Evolutionary conservation across 1,140 invertebrate genomes (phyloP).

Genomic region (Hyphantria cunea): DNA sequence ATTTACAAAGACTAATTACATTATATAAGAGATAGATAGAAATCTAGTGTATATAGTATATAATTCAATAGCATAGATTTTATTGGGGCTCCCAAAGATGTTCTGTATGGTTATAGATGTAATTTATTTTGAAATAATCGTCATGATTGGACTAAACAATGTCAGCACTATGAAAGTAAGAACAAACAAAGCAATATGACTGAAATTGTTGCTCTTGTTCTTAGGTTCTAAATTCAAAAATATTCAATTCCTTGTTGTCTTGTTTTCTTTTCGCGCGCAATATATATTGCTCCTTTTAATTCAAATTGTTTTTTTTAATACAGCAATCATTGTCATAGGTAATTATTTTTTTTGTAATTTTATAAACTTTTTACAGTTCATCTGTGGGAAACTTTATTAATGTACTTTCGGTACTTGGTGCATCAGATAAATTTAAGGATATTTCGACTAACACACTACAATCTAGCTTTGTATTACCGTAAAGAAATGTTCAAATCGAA

Average conservation of each 20-base stretch:
- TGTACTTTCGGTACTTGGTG: constrained; percentile 61
- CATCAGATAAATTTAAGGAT: constrained; percentile 58
- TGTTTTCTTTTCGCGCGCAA: too few species aligned
- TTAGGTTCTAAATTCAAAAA: too few species aligned
- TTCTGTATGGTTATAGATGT: constrained; percentile 2
- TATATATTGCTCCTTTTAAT: too few species aligned
- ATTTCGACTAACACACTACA: constrained; percentile 29
- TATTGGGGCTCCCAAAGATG: constrained; percentile 7
- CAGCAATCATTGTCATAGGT: too few species aligned
- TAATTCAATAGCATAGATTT: constrained; percentile 25
- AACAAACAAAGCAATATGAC: too few species aligned
- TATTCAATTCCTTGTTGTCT: too few species aligned
- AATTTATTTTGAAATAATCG: too few species aligned
- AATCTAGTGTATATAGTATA: constrained; percentile 59
- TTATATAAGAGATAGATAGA: constrained; percentile 71
- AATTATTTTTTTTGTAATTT: too few species aligned
- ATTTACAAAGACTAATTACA: constrained; percentile 69
- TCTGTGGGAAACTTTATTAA: constrained; percentile 1
- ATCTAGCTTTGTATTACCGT: constrained; percentile 22
- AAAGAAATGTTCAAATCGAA: constrained; percentile 39
- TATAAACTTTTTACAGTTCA: neutral
- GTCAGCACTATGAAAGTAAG: too few species aligned
- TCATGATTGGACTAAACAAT: too few species aligned
- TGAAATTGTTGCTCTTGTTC: too few species aligned
- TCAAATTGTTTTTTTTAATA: too few species aligned